Evolutionary conservation across 1,140 invertebrate genomes (phyloP), one percentile per base, ranked within the genome.

Genomic region (Papilio glaucus): DNA sequence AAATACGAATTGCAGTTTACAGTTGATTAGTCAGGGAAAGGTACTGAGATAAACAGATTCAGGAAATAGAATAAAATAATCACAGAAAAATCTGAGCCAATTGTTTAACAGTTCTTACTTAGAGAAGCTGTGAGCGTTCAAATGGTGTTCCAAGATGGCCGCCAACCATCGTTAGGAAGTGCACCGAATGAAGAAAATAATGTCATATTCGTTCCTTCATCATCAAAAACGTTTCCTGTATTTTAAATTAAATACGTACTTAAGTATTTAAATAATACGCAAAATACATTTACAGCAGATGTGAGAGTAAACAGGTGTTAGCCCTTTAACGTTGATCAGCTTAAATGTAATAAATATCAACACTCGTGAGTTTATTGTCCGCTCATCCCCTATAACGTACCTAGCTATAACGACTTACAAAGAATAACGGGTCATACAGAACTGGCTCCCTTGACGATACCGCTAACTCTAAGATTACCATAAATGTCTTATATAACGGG

Each of bases 401-500:
- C 21, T 12, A 4, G 21, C 1, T 57, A 53, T 57, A 57, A 57
- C 12, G 2, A 24, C 10, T 57, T 57, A 26, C 10, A 26, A 24
- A 57, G 49, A 57, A 26, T 57, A 24, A 57, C 49, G 49, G 21
- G 10, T 26, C 9, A 10, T 57, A 57, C 4, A 49, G 9, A 26
- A 57, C 49, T 26, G 49, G 49, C 18, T 21, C 49, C 49, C 49
- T 49, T 33, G 29, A 6, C 24, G 24, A 21, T 57, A 57, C 49
- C 21, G 49, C 21, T 57, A 26, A 24, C 18, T 57, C 18, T 57
- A 57, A 57, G 49, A 57, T 57, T 57, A 57, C 49, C 49, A 57
- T 57, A 57, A 57, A 57, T 12, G 49, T 57, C 49, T 57, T 57
- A 57, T 21, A 49, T 57, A 57, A 57, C 49, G 49, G 49, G 24